A percentile compares a stretch with the other conserved stretches of the same genome.
These are phyloP conservation scores for Criorhina ranunculi DNA, from an alignment of 2,888 invertebrate species.

Conservation along the genomic window DNA sequence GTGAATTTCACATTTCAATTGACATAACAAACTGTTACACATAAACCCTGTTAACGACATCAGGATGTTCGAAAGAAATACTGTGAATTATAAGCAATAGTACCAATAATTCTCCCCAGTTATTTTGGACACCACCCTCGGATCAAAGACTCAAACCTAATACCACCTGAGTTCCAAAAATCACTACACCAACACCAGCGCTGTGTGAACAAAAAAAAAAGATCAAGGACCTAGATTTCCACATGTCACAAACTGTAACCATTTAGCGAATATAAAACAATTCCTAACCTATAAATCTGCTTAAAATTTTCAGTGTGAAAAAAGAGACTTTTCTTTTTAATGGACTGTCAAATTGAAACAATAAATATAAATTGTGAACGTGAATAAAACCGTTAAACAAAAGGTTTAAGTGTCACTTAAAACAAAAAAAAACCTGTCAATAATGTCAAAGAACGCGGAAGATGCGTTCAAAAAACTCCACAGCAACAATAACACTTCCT, in stretches of 20 bases:
- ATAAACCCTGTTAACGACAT: too few relatives aligned
- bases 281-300: too few relatives aligned
- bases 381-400: constrained; percentile 25
- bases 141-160: too few relatives aligned
- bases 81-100: too few relatives aligned
- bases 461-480: constrained; percentile 84
- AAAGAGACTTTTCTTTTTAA: constrained; percentile 24
- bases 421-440: constrained; percentile 39
- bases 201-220: too few relatives aligned
- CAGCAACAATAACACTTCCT: constrained; percentile 77
- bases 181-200: too few relatives aligned
- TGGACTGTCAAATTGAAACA: constrained; percentile 55
- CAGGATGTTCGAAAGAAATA: too few relatives aligned
- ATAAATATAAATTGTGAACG: constrained; percentile 23
- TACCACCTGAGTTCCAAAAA: too few relatives aligned
- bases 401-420: constrained; percentile 19
- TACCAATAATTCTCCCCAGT: too few relatives aligned
- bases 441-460: constrained; percentile 84
- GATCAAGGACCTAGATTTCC: constrained; percentile 18
- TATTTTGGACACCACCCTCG: too few relatives aligned
- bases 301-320: constrained; percentile 52
- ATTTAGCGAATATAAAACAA: constrained; percentile 1
- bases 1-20: too few relatives aligned
- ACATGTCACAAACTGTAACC: neutral
- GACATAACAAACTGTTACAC: too few relatives aligned